phyloP scores from a whole-genome alignment of 1,140 invertebrate species.

The Zaprionus gabonicus region DNA sequence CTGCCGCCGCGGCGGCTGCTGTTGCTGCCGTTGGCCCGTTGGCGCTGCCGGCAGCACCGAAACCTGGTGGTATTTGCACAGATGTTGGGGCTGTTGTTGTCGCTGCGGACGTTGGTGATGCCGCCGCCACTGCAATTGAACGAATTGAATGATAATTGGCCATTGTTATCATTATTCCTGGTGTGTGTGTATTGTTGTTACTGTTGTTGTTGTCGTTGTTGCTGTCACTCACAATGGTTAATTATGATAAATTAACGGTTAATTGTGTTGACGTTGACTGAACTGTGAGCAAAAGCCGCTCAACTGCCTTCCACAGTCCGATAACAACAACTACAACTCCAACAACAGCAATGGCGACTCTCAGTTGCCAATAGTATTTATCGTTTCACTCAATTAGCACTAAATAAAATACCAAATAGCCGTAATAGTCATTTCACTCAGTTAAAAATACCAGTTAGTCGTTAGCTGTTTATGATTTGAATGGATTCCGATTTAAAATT shows the following conservation, averaged over 20 bases:
- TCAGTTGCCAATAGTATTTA: slow-evolving; percentile 51
- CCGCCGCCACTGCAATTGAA: slow-evolving; percentile 78
- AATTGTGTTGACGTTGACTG: slow-evolving; percentile 81
- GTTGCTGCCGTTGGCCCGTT: slow-evolving; percentile 85
- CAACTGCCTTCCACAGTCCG: slow-evolving; percentile 2
- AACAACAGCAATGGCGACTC: slow-evolving; percentile 22
- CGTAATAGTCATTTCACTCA: background rate
- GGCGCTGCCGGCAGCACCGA: slow-evolving; percentile 77
- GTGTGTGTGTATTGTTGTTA: slow-evolving; percentile 38
- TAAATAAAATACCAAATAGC: slow-evolving; percentile 12
- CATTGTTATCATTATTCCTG: slow-evolving; percentile 63
- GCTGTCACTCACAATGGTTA: slow-evolving; percentile 70
- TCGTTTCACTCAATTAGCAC: slow-evolving; percentile 28
- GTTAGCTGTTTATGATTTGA: background rate
- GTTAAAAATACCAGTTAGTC: slow-evolving; percentile 9
- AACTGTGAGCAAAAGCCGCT: slow-evolving; percentile 46
- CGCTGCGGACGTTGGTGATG: slow-evolving; percentile 57
- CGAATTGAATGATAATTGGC: slow-evolving; percentile 83
- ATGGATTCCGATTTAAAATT: slow-evolving; percentile 55
- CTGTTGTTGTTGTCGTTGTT: slow-evolving; percentile 37
- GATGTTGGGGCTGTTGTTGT: slow-evolving; percentile 65
- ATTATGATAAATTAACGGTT: slow-evolving; percentile 81
- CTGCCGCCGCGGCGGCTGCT: slow-evolving; percentile 70
- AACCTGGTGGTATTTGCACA: slow-evolving; percentile 84
- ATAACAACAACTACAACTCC: slow-evolving; percentile 6